Base-by-base conservation (phyloP, 2,113 vertebrate species). In the Poeciliopsis retropinna region DNA sequence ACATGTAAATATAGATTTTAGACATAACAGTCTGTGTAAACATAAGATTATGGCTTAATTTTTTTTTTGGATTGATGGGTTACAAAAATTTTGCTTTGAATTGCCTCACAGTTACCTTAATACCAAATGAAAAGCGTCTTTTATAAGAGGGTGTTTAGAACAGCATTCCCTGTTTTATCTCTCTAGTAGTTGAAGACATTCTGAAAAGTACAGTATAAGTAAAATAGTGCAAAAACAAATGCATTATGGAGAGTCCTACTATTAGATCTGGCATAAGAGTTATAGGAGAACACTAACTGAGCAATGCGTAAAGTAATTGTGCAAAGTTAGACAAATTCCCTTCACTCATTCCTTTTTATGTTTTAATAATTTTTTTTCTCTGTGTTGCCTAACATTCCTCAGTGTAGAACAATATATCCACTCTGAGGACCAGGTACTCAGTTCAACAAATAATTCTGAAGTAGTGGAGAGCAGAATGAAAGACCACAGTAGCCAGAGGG, bases 401-500 rank as follows among this genome's bases (percentile, higher is more conserved):
- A 72, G 64, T 72, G 32, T 22, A 60, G 41, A 85, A 60, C 30
- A 62, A 72, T 64, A 82, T 67, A 92, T 90, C 72, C 62, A 66
- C 60, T 68, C 54, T 83, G 91, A 92, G 67, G 34, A 72, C 14
- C 51, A 84, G 81, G 41, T 78, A 87, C 74, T 70, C 63, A 68
- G 72, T 72, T 75, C 71, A 67, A 69, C 69, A 67, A 72, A 65
- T 61, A 70, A 68, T 68, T 34, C 82, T 75, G 67, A 61, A 76
- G 63, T 67, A 70, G 79, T 60, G 68, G 63, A 81, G 47, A 80
- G 76, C 64, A 76, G 72, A 80, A 74, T 64, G 44, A 82, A 90
- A 88, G 85, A 90, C 89, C 89, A 88, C 67, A 65, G 64, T 75
- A 61, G 79, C 54, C 81, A 74, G 25, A 57, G 70, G 89, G 78